These are phyloP conservation scores for Atethmia centrago DNA, from an alignment of 2,888 invertebrate species.

Conservation along the genomic window DNA sequence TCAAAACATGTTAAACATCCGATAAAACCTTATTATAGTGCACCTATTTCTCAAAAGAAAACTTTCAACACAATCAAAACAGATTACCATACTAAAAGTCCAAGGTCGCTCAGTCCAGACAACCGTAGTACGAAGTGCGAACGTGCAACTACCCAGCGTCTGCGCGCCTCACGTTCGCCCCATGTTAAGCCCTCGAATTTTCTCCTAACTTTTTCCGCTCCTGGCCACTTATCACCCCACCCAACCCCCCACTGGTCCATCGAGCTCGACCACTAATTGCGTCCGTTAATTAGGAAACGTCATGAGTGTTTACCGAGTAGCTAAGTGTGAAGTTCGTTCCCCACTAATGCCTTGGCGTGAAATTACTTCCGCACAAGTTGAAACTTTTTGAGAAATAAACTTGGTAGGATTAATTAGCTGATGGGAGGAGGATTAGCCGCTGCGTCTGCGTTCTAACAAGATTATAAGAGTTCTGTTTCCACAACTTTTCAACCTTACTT, in stretches of 20 bases:
- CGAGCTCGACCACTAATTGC: constrained; percentile 89
- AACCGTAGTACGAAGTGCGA: constrained; percentile 28
- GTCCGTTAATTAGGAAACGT: constrained; percentile 91
- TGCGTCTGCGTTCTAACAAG: constrained; percentile 88
- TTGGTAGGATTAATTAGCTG: constrained; percentile 90
- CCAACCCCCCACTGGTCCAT: constrained; percentile 78
- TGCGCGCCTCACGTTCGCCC: constrained; percentile 75
- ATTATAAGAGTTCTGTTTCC: constrained; percentile 89
- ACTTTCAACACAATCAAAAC: constrained; percentile 37
- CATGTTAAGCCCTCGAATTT: constrained; percentile 86
- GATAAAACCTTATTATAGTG: not conserved
- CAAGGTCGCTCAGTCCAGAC: constrained; percentile 73
- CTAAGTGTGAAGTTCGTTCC: constrained; percentile 90
- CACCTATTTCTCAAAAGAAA: not conserved
- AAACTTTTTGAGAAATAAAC: constrained; percentile 90
- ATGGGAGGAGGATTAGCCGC: constrained; percentile 88
- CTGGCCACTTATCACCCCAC: constrained; percentile 86
- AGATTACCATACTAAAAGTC: constrained; percentile 45
- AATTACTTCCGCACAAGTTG: constrained; percentile 88
- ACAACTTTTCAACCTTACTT: constrained; percentile 87
- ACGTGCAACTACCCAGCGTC: constrained; percentile 67
- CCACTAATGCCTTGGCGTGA: constrained; percentile 86
- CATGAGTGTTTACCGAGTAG: constrained; percentile 90
- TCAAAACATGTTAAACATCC: not conserved
- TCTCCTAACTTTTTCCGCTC: constrained; percentile 87